These are phyloP conservation scores for Phortica variegata DNA, from an alignment of 1,140 invertebrate species.

Conservation along the genomic window DNA sequence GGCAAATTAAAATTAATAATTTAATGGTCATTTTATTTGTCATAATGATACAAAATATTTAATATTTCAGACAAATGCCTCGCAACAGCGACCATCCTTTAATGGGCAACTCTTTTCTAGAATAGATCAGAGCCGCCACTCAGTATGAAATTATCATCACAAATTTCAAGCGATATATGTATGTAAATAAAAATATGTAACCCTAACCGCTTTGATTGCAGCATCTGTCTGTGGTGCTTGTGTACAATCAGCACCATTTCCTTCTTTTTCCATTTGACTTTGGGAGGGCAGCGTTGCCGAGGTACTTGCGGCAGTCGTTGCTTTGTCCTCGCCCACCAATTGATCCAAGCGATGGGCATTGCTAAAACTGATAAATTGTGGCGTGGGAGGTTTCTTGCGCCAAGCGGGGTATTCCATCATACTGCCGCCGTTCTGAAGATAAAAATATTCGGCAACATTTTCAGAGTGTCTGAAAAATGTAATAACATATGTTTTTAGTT, in stretches of 20 bases:
- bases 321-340: slow-evolving; percentile 57
- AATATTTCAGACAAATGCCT: slow-evolving; percentile 43
- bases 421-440: slow-evolving; percentile 80
- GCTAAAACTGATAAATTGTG: slow-evolving; percentile 73
- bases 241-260: not conserved
- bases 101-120: slow-evolving; percentile 27
- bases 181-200: not conserved
- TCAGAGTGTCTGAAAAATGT: slow-evolving; percentile 67
- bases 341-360: slow-evolving; percentile 74
- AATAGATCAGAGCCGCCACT: slow-evolving; percentile 30
- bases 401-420: slow-evolving; percentile 83
- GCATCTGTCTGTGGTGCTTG: slow-evolving; percentile 2
- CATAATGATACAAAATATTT: not conserved
- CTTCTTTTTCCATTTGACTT: slow-evolving; percentile 16
- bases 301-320: slow-evolving; percentile 35
- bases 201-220: slow-evolving; percentile 38
- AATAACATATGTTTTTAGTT: too few species aligned
- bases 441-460: slow-evolving; percentile 79
- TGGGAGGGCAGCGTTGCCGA: slow-evolving; percentile 22
- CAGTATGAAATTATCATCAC: slow-evolving; percentile 37
- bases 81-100: slow-evolving; percentile 41
- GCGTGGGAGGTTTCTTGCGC: slow-evolving; percentile 74
- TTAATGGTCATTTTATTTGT: too few species aligned
- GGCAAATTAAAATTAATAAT: too few species aligned
- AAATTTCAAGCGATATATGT: not conserved